phyloP scores from a whole-genome alignment of 2,113 vertebrate genomes.

The Noturus placidus region DNA sequence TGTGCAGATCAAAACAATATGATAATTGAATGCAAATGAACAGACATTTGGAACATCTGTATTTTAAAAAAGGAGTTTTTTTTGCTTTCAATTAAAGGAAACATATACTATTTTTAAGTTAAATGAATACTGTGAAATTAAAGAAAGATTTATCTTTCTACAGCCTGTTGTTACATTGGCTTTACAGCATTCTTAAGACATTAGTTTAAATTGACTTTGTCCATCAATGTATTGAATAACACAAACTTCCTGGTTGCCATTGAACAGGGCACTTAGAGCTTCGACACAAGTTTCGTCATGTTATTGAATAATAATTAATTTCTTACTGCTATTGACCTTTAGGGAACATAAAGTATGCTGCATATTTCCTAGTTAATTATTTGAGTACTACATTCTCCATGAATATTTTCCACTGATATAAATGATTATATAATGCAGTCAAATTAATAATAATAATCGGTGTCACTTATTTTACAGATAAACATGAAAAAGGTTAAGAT shows the following conservation, averaged over 20 bases:
- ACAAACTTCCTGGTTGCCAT: not conserved
- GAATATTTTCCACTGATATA: not conserved
- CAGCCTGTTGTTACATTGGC: not conserved
- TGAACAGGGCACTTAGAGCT: constrained; percentile 5
- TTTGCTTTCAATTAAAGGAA: not conserved
- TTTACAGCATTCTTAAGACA: not conserved
- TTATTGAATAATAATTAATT: not conserved
- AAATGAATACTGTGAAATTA: not conserved
- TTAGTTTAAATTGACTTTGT: not conserved
- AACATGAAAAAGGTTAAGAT: not conserved
- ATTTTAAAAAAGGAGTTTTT: not conserved
- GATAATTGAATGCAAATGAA: not conserved
- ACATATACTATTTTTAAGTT: not conserved
- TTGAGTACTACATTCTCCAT: not conserved
- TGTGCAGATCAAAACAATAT: not conserved
- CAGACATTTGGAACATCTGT: not conserved
- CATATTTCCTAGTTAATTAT: not conserved
- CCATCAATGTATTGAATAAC: not conserved
- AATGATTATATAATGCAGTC: not conserved
- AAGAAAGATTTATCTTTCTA: not conserved
- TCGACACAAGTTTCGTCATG: not conserved
- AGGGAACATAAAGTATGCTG: not conserved
- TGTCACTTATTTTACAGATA: not conserved
- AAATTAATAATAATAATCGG: not conserved
- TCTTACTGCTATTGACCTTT: not conserved